These are phyloP conservation scores for Psammodynastes pulverulentus DNA, from an alignment of 2,113 vertebrate species.

Conservation along the genomic window DNA sequence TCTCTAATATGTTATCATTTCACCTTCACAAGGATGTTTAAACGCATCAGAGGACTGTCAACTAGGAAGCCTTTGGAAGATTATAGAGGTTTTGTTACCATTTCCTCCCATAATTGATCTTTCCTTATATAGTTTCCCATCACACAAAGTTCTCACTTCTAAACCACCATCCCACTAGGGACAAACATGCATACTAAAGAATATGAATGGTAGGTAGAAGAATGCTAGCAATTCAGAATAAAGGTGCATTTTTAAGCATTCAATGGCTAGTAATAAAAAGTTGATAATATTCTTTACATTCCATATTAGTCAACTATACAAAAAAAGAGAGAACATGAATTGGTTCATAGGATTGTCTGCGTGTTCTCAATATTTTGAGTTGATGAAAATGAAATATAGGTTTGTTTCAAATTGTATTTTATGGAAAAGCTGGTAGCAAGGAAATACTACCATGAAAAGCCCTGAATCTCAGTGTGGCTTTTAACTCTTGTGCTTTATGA, in stretches of 20 bases:
- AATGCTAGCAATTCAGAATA: neutral
- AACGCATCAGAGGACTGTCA: neutral
- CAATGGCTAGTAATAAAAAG: neutral
- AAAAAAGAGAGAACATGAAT: neutral
- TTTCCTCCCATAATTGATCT: neutral
- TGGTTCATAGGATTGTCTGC: neutral
- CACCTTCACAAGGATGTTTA: neutral
- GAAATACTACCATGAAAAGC: neutral
- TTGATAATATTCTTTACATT: neutral
- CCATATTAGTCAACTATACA: neutral
- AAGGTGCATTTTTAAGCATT: neutral
- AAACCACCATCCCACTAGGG: neutral
- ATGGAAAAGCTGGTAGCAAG: neutral
- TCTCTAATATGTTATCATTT: neutral
- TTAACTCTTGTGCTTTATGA: neutral
- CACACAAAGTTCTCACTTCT: neutral
- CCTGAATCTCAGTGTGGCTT: neutral
- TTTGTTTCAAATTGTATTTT: neutral
- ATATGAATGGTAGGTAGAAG: neutral
- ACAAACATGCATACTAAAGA: neutral
- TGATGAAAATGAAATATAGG: neutral
- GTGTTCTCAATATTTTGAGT: neutral
- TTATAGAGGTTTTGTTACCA: neutral
- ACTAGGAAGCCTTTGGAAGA: neutral
- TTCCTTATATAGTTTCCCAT: neutral